Conservation (phyloP, 2,888 invertebrate genomes). For the Apoderus coryli region DNA sequence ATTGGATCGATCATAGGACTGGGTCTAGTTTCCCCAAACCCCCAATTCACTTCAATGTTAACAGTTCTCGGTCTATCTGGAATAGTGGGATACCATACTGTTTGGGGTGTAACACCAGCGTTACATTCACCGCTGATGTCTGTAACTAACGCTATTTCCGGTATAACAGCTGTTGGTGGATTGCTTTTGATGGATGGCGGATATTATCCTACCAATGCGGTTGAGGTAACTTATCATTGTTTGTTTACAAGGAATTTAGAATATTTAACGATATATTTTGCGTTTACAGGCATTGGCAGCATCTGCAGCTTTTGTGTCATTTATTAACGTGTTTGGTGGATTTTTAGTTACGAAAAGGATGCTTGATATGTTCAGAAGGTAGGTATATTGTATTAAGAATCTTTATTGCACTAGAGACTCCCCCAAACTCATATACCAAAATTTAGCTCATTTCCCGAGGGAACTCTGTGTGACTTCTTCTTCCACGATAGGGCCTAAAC, state of each 20-base stretch:
- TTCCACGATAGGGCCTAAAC: too few relatives aligned
- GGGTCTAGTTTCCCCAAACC: constrained; percentile 65
- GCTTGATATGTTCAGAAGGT: constrained; percentile 85
- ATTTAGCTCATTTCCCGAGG: too few relatives aligned
- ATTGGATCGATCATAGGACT: constrained; percentile 53
- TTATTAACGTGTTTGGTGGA: constrained; percentile 83
- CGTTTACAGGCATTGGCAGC: constrained; percentile 54
- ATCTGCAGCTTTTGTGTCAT: constrained; percentile 72
- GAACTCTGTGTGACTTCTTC: too few relatives aligned
- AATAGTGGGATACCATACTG: constrained; percentile 74
- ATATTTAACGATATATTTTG: too few relatives aligned
- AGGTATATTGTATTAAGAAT: too few relatives aligned
- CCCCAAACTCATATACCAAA: too few relatives aligned
- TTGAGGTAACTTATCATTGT: too few relatives aligned
- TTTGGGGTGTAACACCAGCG: constrained; percentile 85
- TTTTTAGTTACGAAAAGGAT: constrained; percentile 81
- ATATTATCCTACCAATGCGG: constrained; percentile 55
- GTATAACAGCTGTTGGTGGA: constrained; percentile 85
- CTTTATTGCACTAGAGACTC: constrained; percentile 1
- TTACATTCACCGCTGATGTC: constrained; percentile 87
- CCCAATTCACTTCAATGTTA: constrained; percentile 75
- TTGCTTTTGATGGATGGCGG: constrained; percentile 76
- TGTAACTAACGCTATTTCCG: constrained; percentile 83
- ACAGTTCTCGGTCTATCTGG: constrained; percentile 73
- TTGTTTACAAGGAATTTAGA: too few relatives aligned